Base-by-base conservation (phyloP, 2,888 invertebrate genomes). In the Polymixis lichenea region DNA sequence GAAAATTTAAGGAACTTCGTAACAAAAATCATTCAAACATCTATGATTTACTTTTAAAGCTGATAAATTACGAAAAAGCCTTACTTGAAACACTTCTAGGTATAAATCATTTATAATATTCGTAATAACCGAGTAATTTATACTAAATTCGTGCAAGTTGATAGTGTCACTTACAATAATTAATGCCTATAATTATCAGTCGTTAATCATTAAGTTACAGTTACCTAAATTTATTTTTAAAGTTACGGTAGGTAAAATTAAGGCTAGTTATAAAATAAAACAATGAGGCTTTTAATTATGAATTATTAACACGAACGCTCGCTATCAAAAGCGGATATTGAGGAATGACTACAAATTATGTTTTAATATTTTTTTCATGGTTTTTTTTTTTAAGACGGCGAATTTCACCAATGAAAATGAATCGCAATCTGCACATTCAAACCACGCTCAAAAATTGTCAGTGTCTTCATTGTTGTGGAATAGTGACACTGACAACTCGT, bases 101-200 rank as follows among this genome's bases (percentile, higher is more conserved):
- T 51, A 22, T 82, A 64, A 75, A 75, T 67, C 28, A 78, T 65
- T 64, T 6, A 38, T 38, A 3, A 38, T 38, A 38, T 38, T 32
- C n/a, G 28, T 70, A 61, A 67, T 67, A 28, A 51, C 51, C 28
- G n/a, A 78, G 46, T 58, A 61, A 71, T 83, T 83, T 68, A 58
- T 64, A 25, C 72, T 46, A 64, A 60, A 68, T 55, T 75, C 55
- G 49, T 66, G 38, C 25, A 22, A 55, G 58, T 28, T 22, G 77
- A 70, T 66, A 76, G 55, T 60, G 77, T 80, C 69, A 76, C 77
- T 25, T 60, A 17, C 65, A 65, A 49, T 69, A 69, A 65, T 68
- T 55, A 79, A 79, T 75, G 68, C 43, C 46, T 51, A 53, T 28
- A 53, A 49, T 55, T 78, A 73, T 56, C 61, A 70, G 49, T 32